Base-by-base conservation (phyloP, 2,888 invertebrate genomes). In the Drosophila putrida region DNA sequence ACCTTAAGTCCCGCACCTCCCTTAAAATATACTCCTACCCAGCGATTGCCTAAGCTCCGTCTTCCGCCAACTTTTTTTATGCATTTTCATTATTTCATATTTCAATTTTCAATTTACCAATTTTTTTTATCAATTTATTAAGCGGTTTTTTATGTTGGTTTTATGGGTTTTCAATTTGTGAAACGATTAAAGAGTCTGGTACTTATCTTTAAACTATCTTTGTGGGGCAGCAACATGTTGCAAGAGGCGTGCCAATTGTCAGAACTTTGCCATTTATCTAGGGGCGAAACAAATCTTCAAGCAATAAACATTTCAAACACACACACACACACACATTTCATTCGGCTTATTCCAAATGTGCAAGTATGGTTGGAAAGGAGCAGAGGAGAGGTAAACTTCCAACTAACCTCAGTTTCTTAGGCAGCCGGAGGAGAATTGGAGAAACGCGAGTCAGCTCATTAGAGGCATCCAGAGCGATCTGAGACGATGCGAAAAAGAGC, bases 31-130 rank as follows among this genome's bases (percentile, higher is more conserved):
- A 0, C n/a, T 9, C 27, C 35, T 31, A n/a, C 8, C 41, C 44
- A 5, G 28, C 27, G 27, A 43, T 8, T 33, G 73, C 51, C 72
- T 71, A 57, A 72, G 57, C 72, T 51, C 15, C 43, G 27, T 49
- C 57, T 46, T 13, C 38, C 27, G 9, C n/a, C n/a, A n/a, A 10
- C 27, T 38, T 38, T 69, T 78, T 80, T 69, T 71, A 71, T 85
- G 86, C 71, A 84, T 78, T 84, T 75, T 65, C 81, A 86, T 88
- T 85, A 82, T 77, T 80, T 75, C 64, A 47, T 20, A 60, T 72
- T 74, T 57, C 57, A 65, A 67, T 75, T 72, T 85, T 65, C 85
- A 77, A 82, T 86, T 81, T 78, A 51, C 60, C 63, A 13, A 86
- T 80, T 82, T 67, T 58, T 58, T 60, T 46, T 39, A 43, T 59